phyloP scores from a whole-genome alignment of 92 coral and sea anemone genomes.

The Chrysogorgia sp. region DNA sequence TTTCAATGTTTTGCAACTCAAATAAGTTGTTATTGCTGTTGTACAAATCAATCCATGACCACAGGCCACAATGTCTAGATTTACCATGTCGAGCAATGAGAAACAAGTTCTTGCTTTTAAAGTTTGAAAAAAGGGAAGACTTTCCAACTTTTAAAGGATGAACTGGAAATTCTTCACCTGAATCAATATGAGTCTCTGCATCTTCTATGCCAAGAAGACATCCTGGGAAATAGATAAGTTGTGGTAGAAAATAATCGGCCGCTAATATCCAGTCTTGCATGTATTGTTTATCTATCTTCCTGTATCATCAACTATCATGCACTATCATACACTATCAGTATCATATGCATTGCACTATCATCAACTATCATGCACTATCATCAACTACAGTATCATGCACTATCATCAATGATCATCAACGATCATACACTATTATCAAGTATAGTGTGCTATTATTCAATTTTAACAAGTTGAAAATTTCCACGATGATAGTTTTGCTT shows the following conservation, averaged over 20 bases:
- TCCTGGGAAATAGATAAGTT: neutral
- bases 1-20: conserved; percentile 54
- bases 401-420: too few relatives aligned
- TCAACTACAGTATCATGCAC: too few relatives aligned
- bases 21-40: conserved; percentile 80
- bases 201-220: conserved; percentile 33
- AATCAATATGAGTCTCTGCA: neutral
- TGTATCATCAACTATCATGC: too few relatives aligned
- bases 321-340: too few relatives aligned
- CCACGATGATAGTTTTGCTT: too few relatives aligned
- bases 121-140: neutral
- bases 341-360: too few relatives aligned
- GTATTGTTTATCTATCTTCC: too few relatives aligned
- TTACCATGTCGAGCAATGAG: conserved; percentile 83
- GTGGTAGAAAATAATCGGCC: neutral
- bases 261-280: neutral
- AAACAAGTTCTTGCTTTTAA: conserved; percentile 42
- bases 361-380: too few relatives aligned
- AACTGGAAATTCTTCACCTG: neutral
- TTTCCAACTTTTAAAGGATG: neutral
- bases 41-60: conserved; percentile 66
- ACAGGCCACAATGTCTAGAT: conserved; percentile 82
- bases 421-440: too few relatives aligned
- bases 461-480: too few relatives aligned
- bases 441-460: too few relatives aligned